Conservation (phyloP, 2,797 vertebrate species). For the Scleropages formosus region DNA sequence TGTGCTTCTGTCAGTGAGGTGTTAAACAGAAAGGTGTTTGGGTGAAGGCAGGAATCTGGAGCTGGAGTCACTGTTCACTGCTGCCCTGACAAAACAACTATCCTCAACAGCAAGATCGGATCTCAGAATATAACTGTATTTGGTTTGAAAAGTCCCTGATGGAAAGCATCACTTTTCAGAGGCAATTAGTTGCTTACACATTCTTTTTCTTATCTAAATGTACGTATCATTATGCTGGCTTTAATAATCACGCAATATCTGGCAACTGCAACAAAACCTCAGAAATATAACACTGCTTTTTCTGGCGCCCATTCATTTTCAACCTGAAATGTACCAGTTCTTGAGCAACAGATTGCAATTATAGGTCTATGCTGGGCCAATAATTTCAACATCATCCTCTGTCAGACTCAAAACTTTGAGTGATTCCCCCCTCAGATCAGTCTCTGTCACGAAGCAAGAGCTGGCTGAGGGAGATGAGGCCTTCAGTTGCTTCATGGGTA, state of each 20-base stretch:
- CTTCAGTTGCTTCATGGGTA: background rate
- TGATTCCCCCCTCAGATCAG: slow-evolving; percentile 23
- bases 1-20: slow-evolving; percentile 1
- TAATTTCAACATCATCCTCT: background rate
- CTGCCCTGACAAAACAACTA: background rate
- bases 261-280: background rate
- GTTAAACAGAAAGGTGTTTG: background rate
- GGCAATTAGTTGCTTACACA: background rate
- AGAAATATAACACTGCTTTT: background rate
- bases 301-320: background rate
- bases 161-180: background rate
- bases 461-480: background rate
- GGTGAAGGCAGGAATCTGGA: background rate
- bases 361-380: slow-evolving; percentile 2
- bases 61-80: background rate
- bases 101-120: background rate
- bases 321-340: background rate
- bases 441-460: background rate
- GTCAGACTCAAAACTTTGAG: background rate
- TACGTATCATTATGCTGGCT: no score
- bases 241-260: background rate
- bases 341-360: background rate
- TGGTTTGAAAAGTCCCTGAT: slow-evolving; percentile 1
- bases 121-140: background rate
- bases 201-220: background rate